phyloP scores from a whole-genome alignment of 2,797 vertebrate species.

The Danio kyathit region DNA sequence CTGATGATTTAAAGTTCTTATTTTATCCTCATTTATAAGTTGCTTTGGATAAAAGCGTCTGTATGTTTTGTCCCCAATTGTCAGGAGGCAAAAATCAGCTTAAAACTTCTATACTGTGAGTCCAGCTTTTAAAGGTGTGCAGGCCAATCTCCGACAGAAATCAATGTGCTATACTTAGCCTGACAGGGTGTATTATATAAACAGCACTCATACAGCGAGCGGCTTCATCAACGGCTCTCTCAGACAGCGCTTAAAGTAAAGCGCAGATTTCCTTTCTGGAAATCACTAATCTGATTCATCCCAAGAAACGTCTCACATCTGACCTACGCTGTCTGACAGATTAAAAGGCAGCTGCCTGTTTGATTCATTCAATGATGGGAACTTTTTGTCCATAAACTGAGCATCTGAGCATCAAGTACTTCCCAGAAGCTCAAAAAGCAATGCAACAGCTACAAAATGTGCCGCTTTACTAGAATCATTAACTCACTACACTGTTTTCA shows the following conservation, averaged over 20 bases:
- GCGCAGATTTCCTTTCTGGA: constrained; percentile 12
- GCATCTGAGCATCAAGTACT: background rate
- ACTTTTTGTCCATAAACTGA: background rate
- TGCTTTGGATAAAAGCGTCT: no score
- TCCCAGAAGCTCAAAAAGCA: background rate
- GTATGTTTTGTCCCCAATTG: no score
- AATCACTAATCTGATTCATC: constrained; percentile 31
- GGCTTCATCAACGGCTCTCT: constrained; percentile 9
- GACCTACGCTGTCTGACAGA: constrained; percentile 4
- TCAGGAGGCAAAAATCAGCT: no score
- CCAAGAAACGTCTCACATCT: constrained; percentile 30
- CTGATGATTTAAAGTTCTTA: no score
- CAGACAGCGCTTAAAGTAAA: background rate
- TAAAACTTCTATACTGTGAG: no score
- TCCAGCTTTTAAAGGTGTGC: constrained; percentile 23
- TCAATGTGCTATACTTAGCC: constrained; percentile 56
- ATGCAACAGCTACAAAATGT: background rate
- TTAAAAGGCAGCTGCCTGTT: background rate
- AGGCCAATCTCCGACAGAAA: constrained; percentile 46
- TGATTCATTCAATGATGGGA: background rate
- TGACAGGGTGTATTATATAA: constrained; percentile 58
- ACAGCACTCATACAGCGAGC: constrained; percentile 43
- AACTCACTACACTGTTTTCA: no score
- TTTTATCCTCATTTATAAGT: no score
- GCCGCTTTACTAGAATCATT: no score